Conservation (phyloP, 30 jellyfish, hydroid and myxozoan genomes). For the Hydra vulgaris region DNA sequence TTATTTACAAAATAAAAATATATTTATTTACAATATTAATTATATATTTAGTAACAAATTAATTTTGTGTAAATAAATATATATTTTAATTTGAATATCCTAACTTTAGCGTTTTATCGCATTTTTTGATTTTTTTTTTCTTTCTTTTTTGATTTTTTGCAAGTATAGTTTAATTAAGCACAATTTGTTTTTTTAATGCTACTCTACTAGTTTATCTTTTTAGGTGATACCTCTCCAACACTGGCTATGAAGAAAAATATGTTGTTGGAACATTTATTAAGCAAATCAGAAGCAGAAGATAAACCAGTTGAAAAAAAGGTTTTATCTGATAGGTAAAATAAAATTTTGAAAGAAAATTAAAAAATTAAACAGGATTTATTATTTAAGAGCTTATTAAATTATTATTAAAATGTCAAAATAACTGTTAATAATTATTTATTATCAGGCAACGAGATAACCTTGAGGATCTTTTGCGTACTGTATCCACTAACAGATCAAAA, state of each 20-base stretch:
- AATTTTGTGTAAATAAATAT: too few species aligned
- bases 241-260: constrained; percentile 18
- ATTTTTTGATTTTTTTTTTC: too few species aligned
- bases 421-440: neutral
- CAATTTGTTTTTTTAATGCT: neutral
- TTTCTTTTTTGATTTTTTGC: too few species aligned
- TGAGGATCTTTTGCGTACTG: constrained; percentile 68
- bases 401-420: neutral
- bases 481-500: constrained; percentile 68
- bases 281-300: constrained; percentile 16
- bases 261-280: constrained; percentile 16
- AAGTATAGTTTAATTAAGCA: too few species aligned
- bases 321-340: constrained; percentile 23
- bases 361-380: neutral
- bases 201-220: too few species aligned
- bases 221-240: constrained; percentile 17
- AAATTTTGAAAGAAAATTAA: neutral
- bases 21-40: too few species aligned
- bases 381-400: neutral
- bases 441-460: constrained; percentile 81
- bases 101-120: too few species aligned
- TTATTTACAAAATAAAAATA: too few species aligned
- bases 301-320: constrained; percentile 17
- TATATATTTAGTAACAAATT: too few species aligned
- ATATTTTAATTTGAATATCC: too few species aligned